Percentiles rank a stretch among this genome's conserved stretches.
Conservation (phyloP, 1,140 invertebrate genomes). For the Condylostylus longicornis region DNA sequence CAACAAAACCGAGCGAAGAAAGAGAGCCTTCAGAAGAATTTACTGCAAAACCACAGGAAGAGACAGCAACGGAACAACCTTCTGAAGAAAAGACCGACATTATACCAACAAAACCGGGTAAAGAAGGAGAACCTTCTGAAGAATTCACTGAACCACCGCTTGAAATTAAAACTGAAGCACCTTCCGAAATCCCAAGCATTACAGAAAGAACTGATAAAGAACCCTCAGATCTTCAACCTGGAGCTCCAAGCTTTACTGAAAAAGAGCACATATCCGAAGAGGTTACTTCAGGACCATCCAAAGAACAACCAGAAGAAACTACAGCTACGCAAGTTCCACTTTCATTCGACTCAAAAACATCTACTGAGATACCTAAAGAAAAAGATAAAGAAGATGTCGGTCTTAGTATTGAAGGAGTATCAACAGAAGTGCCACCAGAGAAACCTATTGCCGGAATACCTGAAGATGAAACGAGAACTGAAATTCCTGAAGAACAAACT, state of each 20-base stretch:
- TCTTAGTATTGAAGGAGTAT: too few species aligned
- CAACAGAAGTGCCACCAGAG: neutral
- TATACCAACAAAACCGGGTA: neutral
- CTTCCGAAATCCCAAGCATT: conserved; percentile 1
- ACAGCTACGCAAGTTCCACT: too few species aligned
- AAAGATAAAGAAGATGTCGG: neutral
- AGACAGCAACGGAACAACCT: neutral
- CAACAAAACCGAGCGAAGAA: neutral
- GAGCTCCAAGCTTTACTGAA: conserved; percentile 3
- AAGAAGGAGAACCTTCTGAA: neutral
- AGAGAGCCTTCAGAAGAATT: neutral
- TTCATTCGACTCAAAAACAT: too few species aligned
- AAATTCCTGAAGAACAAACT: neutral
- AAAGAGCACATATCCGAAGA: conserved; percentile 8
- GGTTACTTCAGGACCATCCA: neutral
- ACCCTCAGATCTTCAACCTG: conserved; percentile 3
- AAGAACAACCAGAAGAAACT: neutral
- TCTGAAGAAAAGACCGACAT: conserved; percentile 1
- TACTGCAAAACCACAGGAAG: neutral
- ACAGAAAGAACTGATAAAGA: neutral
- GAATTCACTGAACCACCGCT: neutral
- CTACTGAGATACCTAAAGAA: neutral
- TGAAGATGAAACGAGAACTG: too few species aligned
- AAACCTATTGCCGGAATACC: neutral
- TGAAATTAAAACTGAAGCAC: conserved; percentile 7